Conservation (phyloP, 2,113 vertebrate species). For the Seriola dumerili region DNA sequence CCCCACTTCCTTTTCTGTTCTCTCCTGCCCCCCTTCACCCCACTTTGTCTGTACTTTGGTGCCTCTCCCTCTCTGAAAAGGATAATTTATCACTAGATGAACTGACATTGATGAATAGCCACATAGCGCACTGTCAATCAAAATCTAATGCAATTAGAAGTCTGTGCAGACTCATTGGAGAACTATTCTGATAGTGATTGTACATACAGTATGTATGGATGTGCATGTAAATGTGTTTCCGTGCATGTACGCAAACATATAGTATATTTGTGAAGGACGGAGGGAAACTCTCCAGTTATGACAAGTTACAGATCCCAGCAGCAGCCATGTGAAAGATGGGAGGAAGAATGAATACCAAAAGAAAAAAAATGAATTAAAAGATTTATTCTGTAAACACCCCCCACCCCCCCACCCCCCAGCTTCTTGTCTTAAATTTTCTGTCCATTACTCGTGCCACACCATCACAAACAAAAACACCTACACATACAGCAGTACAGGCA, state of each 20-base stretch:
- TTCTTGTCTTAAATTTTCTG: not conserved
- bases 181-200: slow-evolving; percentile 30
- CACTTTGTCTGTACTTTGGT: slow-evolving; percentile 36
- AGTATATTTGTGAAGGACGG: not conserved
- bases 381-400: not conserved
- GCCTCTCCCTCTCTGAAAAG: slow-evolving; percentile 53
- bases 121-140: slow-evolving; percentile 65
- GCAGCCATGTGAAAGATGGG: slow-evolving; percentile 12
- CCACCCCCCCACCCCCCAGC: not conserved
- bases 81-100: slow-evolving; percentile 67
- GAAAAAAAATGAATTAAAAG: no score
- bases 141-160: slow-evolving; percentile 70
- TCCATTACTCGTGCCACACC: not conserved
- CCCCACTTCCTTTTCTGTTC: slow-evolving; percentile 39
- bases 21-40: slow-evolving; percentile 11
- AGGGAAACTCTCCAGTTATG: slow-evolving; percentile 12
- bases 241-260: not conserved
- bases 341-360: not conserved
- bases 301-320: slow-evolving; percentile 19
- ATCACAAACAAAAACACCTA: slow-evolving; percentile 25
- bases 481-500: slow-evolving; percentile 25
- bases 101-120: slow-evolving; percentile 73
- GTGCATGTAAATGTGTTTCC: slow-evolving; percentile 7
- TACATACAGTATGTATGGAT: slow-evolving; percentile 9
- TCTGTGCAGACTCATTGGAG: slow-evolving; percentile 41